Base-by-base conservation (phyloP, 2,797 vertebrate genomes). In the Danionella dracula region DNA sequence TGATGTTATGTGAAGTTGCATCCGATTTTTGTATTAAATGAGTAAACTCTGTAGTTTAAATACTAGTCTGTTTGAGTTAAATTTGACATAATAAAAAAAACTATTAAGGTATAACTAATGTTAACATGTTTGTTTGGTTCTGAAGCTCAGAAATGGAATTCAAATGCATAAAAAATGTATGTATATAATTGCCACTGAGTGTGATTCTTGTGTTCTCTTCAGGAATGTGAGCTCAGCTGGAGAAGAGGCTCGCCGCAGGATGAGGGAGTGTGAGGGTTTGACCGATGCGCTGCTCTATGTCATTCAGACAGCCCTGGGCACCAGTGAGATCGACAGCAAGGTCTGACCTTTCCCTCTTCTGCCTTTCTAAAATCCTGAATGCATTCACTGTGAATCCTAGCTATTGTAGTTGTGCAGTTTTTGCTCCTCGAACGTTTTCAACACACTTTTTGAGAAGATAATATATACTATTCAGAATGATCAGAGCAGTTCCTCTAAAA, bases 271-370 rank as follows among this genome's bases (percentile, higher is more conserved):
- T 23, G 96, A 99, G 21, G 96, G 96, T 34, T 90, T 99, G 82
- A 98, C 95, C 0, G 96, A 99, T 3, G 96, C 96, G 4, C 87
- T 99, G 84, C 91, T 99, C 57, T 95, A 93, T 23, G 93, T 99
- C 83, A 97, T 98, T 83, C 96, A 98, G 89, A 94, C 93, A 4
- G 95, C 96, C 44, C 88, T 99, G 76, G 96, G 96, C 78, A 98
- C 93, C 91, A 98, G 94, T 70, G 95, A 98, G 90, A 98, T 99
- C 83, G 96, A 99, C 88, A 98, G 96, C 92, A 99, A 99, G 96
- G 96, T 99, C 81, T 72, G 91, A 87, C 55, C n/a, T 66, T 12
- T 42, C 8, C 13, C 51, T 48, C 20, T 31, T 42, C 38, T 59
- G 19, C 10, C 45, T 51, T 59, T 41, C 29, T 37, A 29, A 4